Conservation (phyloP, 2,113 vertebrate genomes). For the Ictalurus punctatus region DNA sequence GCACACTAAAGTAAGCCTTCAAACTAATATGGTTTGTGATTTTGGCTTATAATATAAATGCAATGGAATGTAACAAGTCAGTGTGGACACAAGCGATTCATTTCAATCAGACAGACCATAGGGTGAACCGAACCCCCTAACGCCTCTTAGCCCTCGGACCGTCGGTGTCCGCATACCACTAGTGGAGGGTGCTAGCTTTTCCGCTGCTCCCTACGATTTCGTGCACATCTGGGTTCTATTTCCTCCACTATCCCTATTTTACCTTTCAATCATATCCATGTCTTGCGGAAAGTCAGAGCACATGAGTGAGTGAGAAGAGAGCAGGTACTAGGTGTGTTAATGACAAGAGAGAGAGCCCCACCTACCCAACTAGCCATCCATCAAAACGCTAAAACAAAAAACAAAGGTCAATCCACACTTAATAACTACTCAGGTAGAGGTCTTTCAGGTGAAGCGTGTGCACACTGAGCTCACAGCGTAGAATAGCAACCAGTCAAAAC, state of each 20-base stretch:
- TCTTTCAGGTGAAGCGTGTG: not conserved
- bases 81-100: not conserved
- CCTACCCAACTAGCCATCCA: not conserved
- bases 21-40: not conserved
- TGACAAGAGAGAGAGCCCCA: not conserved
- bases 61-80: not conserved
- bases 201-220: slow-evolving; percentile 51
- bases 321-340: not conserved
- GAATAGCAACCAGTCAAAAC: slow-evolving; percentile 46
- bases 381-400: not conserved
- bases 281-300: not conserved
- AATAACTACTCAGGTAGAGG: slow-evolving; percentile 9
- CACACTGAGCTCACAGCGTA: slow-evolving; percentile 23
- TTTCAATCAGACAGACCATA: not conserved
- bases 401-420: not conserved
- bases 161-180: not conserved
- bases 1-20: not conserved
- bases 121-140: not conserved
- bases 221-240: slow-evolving; percentile 69
- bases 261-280: slow-evolving; percentile 51
- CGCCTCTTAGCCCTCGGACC: not conserved
- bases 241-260: slow-evolving; percentile 60
- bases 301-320: not conserved
- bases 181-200: slow-evolving; percentile 18
- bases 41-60: not conserved